Percentiles rank a stretch among this genome's conserved stretches.
phyloP scores from a whole-genome alignment of 2,888 invertebrate species.

The Latrodectus hesperus region DNA sequence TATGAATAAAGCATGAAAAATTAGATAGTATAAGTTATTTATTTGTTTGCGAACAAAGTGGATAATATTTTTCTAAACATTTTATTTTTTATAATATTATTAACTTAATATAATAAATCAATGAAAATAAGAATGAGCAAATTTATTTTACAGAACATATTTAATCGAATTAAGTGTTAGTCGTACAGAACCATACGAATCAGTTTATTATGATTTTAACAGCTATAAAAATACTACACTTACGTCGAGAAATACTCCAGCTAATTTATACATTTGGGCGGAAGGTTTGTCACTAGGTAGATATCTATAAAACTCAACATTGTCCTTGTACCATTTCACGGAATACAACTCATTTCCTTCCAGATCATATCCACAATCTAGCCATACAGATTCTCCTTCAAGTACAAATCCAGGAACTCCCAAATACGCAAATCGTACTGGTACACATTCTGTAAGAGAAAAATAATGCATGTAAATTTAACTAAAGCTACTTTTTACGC shows the following conservation, averaged over 20 bases:
- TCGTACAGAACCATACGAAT: too few relatives aligned
- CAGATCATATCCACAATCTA: slow-evolving; percentile 71
- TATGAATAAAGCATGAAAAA: too few relatives aligned
- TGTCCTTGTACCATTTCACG: slow-evolving; percentile 71
- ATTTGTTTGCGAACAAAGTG: too few relatives aligned
- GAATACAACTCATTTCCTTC: slow-evolving; percentile 70
- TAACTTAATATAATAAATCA: too few relatives aligned
- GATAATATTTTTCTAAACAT: too few relatives aligned
- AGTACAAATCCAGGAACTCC: slow-evolving; percentile 70
- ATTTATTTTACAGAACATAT: too few relatives aligned
- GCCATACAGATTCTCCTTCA: slow-evolving; percentile 70
- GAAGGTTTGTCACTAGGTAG: slow-evolving; percentile 70
- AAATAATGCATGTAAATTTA: neutral
- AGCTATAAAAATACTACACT: slow-evolving; percentile 37
- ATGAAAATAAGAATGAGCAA: too few relatives aligned
- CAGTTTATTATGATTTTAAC: neutral
- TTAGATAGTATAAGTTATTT: too few relatives aligned
- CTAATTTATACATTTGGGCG: slow-evolving; percentile 68
- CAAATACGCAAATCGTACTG: slow-evolving; percentile 62
- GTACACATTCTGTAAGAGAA: slow-evolving; percentile 45
- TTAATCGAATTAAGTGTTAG: too few relatives aligned
- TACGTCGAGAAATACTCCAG: slow-evolving; percentile 70
- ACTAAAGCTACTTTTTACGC: neutral
- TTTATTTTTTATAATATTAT: too few relatives aligned
- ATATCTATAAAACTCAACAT: slow-evolving; percentile 71